These are phyloP conservation scores for Podarcis cretensis DNA, from an alignment of 2,113 vertebrate genomes.

Conservation along the genomic window DNA sequence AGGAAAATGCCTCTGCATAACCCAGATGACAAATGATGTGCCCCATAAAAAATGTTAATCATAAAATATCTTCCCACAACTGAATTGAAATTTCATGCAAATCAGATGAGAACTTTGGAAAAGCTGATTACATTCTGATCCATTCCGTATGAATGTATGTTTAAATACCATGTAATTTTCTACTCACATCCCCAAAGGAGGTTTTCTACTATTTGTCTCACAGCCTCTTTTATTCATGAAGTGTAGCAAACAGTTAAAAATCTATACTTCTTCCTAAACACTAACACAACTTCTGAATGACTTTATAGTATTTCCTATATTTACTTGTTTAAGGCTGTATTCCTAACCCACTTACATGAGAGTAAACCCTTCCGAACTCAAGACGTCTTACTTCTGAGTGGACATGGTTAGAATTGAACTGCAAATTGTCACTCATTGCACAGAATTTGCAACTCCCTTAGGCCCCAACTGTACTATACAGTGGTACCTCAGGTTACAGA, in stretches of 20 bases:
- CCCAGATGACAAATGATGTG: conserved; percentile 50
- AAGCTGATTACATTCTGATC: conserved; percentile 34
- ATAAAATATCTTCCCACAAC: conserved; percentile 37
- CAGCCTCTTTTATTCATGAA: conserved; percentile 18
- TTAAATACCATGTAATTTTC: conserved; percentile 24
- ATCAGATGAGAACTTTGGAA: conserved; percentile 41
- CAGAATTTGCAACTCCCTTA: not conserved
- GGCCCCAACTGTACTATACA: not conserved
- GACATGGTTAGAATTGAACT: no score
- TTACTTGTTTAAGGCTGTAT: not conserved
- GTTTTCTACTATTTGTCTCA: not conserved
- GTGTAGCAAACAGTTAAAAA: conserved; percentile 36
- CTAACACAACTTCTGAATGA: conserved; percentile 1
- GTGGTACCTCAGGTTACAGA: no score
- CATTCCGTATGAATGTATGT: conserved; percentile 33
- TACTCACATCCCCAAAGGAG: not conserved
- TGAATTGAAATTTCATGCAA: conserved; percentile 55
- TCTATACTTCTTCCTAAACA: conserved; percentile 21
- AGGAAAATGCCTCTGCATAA: not conserved
- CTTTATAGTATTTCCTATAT: not conserved
- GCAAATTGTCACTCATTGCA: conserved; percentile 19
- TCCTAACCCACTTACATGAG: no score
- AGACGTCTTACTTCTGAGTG: no score
- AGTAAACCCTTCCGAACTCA: no score
- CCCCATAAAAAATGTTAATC: conserved; percentile 50